These are phyloP conservation scores for Sisor rabdophorus DNA, from an alignment of 2,113 vertebrate species.

Conservation along the genomic window DNA sequence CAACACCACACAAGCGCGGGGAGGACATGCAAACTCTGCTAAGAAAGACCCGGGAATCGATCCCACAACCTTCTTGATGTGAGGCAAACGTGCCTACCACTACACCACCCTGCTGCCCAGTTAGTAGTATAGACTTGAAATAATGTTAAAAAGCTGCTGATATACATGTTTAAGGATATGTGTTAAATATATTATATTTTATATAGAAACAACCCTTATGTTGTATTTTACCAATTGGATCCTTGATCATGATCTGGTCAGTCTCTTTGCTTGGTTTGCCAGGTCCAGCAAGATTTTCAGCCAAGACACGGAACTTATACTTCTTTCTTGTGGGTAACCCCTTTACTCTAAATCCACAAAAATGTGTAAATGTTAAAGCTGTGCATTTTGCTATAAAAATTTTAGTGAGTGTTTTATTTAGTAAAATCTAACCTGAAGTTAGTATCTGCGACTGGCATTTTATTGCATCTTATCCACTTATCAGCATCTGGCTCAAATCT, in stretches of 20 bases:
- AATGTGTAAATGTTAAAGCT: background rate
- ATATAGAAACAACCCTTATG: too few relatives aligned
- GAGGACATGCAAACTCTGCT: too few relatives aligned
- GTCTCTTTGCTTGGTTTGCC: slow-evolving; percentile 95
- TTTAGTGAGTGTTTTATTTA: background rate
- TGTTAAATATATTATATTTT: too few relatives aligned
- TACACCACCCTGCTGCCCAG: too few relatives aligned
- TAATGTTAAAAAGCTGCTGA: too few relatives aligned
- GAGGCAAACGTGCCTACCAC: too few relatives aligned
- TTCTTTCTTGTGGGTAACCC: slow-evolving; percentile 97
- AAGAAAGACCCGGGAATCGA: too few relatives aligned
- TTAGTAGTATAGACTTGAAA: too few relatives aligned
- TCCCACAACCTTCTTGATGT: too few relatives aligned
- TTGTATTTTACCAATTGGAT: slow-evolving; percentile 85
- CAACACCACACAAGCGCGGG: too few relatives aligned
- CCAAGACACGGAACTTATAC: slow-evolving; percentile 94
- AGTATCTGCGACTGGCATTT: slow-evolving; percentile 88
- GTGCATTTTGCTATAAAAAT: background rate
- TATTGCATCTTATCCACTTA: slow-evolving; percentile 95
- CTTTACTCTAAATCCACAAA: slow-evolving; percentile 77
- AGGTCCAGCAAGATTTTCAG: slow-evolving; percentile 94
- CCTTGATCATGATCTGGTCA: slow-evolving; percentile 89
- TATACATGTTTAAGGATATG: background rate
- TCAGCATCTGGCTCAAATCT: slow-evolving; percentile 87
- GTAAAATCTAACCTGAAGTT: slow-evolving; percentile 77